Conservation (phyloP, 2,113 vertebrate species). For the Pandion haliaetus region DNA sequence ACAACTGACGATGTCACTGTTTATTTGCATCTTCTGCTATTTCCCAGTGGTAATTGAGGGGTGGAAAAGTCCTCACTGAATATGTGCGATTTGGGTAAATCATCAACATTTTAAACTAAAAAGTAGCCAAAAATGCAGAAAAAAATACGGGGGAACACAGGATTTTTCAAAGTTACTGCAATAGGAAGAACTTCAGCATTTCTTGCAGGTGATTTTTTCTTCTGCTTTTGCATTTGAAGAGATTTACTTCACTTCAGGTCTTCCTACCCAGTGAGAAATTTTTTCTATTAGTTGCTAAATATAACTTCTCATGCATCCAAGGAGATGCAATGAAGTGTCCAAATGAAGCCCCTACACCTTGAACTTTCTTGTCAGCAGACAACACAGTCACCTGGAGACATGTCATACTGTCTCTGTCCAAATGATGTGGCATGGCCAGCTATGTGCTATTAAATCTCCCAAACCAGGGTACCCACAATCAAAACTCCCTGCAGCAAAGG, state of each 20-base stretch:
- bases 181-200: background rate
- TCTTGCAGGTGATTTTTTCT: background rate
- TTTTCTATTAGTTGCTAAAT: background rate
- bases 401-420: rapidly evolving
- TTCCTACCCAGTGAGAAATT: background rate
- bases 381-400: background rate
- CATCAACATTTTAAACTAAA: background rate
- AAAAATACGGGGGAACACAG: background rate
- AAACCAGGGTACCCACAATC: background rate
- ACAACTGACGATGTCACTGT: background rate
- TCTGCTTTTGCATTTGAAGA: background rate
- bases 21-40: background rate
- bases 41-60: background rate
- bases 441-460: background rate
- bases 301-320: background rate
- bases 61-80: background rate
- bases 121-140: background rate
- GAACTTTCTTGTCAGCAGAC: background rate
- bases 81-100: background rate
- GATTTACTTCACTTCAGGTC: background rate
- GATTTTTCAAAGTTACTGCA: background rate
- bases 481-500: background rate
- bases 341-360: background rate
- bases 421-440: background rate
- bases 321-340: background rate